Evolutionary conservation across 2,113 vertebrate species (phyloP).

Genomic region (Istiophorus platypterus): DNA sequence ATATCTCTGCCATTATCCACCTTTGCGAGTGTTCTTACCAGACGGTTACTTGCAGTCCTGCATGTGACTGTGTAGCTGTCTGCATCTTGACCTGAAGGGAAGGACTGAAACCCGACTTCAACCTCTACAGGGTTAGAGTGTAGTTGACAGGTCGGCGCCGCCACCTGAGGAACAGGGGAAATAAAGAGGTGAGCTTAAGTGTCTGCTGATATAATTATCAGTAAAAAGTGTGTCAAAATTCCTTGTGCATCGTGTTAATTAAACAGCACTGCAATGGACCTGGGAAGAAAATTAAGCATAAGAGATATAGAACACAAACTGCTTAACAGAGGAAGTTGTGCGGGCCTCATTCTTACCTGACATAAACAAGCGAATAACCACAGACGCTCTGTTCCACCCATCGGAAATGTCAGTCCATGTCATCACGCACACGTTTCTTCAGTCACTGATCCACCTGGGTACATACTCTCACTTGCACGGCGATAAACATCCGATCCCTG

Average conservation of each 20-base stretch:
- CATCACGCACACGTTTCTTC: neutral
- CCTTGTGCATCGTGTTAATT: neutral
- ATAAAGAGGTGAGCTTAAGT: neutral
- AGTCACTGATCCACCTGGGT: conserved; percentile 22
- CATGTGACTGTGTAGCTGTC: conserved; percentile 81
- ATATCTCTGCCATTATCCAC: neutral
- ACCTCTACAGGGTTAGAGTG: conserved; percentile 69
- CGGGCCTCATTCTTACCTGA: conserved; percentile 64
- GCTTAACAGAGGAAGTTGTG: neutral
- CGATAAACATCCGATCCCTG: neutral
- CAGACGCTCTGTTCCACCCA: conserved; percentile 60
- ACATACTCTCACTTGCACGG: conserved; percentile 10
- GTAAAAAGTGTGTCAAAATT: neutral
- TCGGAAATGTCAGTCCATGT: conserved; percentile 53
- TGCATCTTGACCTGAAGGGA: conserved; percentile 75
- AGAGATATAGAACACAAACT: neutral
- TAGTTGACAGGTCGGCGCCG: conserved; percentile 71
- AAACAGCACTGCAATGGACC: neutral
- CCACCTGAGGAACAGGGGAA: conserved; percentile 67
- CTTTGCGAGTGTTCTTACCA: conserved; percentile 73
- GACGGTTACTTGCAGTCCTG: conserved; percentile 68
- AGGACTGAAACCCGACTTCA: conserved; percentile 81
- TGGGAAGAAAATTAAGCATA: neutral
- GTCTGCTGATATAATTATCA: neutral
- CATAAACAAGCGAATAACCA: conserved; percentile 69